Conservation (phyloP, 1,140 invertebrate genomes). For the Nautilus pompilius region DNA sequence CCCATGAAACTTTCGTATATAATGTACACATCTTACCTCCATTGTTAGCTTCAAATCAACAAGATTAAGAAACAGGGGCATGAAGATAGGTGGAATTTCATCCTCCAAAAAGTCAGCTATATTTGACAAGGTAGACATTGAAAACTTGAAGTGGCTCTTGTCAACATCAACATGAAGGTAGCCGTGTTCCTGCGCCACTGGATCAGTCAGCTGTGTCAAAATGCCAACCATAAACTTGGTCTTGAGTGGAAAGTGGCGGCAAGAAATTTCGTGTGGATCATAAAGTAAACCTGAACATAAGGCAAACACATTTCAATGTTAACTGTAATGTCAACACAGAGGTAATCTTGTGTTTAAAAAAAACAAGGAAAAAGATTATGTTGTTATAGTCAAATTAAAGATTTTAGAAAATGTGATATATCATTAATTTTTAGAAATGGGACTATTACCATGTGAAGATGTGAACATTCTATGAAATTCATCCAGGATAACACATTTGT, state of each 20-base stretch:
- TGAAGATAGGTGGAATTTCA: constrained; percentile 73
- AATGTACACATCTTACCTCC: constrained; percentile 24
- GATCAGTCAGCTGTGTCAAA: not conserved
- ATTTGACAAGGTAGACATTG: constrained; percentile 76
- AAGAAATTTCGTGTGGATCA: constrained; percentile 2
- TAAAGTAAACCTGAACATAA: constrained; percentile 8
- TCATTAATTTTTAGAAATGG: too few relatives aligned
- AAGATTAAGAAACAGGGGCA: constrained; percentile 70
- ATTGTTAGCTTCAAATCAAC: constrained; percentile 34
- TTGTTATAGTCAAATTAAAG: too few relatives aligned
- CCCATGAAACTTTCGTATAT: not conserved
- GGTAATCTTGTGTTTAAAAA: too few relatives aligned
- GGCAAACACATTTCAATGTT: too few relatives aligned
- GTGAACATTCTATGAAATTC: constrained; percentile 71
- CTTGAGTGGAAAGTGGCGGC: not conserved
- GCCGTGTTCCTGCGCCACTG: constrained; percentile 17
- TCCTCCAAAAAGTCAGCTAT: constrained; percentile 81
- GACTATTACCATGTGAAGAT: constrained; percentile 25
- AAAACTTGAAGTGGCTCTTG: constrained; percentile 57
- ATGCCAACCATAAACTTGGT: not conserved
- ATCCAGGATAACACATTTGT: constrained; percentile 83
- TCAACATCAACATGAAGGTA: constrained; percentile 19
- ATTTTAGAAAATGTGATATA: too few relatives aligned
- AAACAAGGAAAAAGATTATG: too few relatives aligned
- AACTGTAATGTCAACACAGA: too few relatives aligned